phyloP scores from a whole-genome alignment of 2,888 invertebrate species.

The Reticulitermes lucifugus region DNA sequence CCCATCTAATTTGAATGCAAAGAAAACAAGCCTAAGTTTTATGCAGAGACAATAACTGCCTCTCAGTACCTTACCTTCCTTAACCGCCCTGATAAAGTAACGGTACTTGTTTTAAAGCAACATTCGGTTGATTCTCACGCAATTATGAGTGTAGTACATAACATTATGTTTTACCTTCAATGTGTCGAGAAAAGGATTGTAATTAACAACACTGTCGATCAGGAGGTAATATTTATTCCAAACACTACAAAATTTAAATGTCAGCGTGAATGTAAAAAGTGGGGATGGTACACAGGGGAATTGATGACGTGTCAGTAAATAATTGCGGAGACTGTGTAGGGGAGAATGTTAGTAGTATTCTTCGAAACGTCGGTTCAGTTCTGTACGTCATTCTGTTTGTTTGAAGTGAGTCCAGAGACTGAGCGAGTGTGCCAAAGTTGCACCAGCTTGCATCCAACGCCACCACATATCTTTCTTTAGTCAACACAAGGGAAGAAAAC shows the following conservation, averaged over 20 bases:
- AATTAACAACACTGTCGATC: neutral
- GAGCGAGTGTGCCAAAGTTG: neutral
- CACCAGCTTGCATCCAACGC: conserved; percentile 7
- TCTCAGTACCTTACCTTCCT: too few relatives aligned
- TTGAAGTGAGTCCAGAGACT: neutral
- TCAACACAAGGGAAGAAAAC: neutral
- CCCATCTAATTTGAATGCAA: too few relatives aligned
- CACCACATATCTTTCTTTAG: neutral
- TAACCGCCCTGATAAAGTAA: too few relatives aligned
- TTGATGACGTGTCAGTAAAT: neutral
- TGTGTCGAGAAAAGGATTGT: too few relatives aligned
- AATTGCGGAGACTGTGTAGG: neutral
- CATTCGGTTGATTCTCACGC: too few relatives aligned
- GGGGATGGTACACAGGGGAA: neutral
- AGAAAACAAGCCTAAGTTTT: too few relatives aligned
- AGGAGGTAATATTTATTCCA: neutral
- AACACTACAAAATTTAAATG: neutral
- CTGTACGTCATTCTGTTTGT: neutral
- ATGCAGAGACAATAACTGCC: too few relatives aligned
- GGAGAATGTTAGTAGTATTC: neutral
- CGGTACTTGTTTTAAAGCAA: too few relatives aligned
- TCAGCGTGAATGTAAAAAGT: neutral
- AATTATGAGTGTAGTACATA: too few relatives aligned
- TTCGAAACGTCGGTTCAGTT: neutral
- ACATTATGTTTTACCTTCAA: too few relatives aligned